phyloP scores from a whole-genome alignment of 2,113 vertebrate species.

The Gymnarchus niloticus region DNA sequence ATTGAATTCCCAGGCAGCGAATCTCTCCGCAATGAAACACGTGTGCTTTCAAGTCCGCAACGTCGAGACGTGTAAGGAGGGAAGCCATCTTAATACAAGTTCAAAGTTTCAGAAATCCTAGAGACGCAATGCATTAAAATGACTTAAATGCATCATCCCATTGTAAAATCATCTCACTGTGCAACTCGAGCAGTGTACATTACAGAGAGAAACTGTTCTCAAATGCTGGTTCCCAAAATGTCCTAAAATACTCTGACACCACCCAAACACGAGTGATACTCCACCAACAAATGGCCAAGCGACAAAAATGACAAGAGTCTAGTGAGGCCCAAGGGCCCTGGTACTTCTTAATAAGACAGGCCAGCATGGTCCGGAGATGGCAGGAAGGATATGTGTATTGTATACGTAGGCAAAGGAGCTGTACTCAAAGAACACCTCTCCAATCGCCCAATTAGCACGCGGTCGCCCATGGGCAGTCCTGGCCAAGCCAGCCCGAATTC shows the following conservation, averaged over 20 bases:
- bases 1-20: neutral
- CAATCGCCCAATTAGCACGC: slow-evolving; percentile 31
- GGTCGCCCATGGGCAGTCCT: neutral
- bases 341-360: neutral
- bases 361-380: too few species aligned
- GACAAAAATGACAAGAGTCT: neutral
- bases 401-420: neutral
- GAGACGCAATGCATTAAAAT: neutral
- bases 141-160: neutral
- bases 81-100: neutral
- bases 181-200: neutral
- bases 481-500: slow-evolving; percentile 13
- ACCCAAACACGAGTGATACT: neutral
- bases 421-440: slow-evolving; percentile 19
- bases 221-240: neutral
- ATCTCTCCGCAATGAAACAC: neutral
- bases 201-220: neutral
- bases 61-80: neutral
- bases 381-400: too few species aligned
- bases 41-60: neutral
- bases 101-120: neutral
- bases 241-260: neutral
- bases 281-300: neutral
- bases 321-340: neutral
- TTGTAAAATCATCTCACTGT: neutral